phyloP scores from a whole-genome alignment of 2,888 invertebrate genomes.

The Megaustenia siamemsis region DNA sequence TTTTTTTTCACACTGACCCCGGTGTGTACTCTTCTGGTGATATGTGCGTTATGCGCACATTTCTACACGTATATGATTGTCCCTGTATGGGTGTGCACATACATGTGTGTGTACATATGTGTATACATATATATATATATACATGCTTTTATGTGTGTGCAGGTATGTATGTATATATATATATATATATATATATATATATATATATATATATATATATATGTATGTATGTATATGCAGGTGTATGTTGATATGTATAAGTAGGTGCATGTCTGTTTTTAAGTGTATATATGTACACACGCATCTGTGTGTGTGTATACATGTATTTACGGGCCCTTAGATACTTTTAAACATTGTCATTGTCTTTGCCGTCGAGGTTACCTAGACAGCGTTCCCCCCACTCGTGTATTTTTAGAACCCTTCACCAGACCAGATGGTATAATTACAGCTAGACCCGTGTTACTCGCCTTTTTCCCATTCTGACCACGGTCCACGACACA shows the following conservation, averaged over 20 bases:
- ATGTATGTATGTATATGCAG: conserved; percentile 25
- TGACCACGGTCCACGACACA: too few relatives aligned
- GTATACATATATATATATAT: background rate
- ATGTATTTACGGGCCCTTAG: background rate
- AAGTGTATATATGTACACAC: conserved; percentile 25
- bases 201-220: conserved; percentile 21
- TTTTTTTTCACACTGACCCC: too few relatives aligned
- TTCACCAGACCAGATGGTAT: too few relatives aligned
- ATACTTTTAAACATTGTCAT: too few relatives aligned
- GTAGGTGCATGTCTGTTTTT: conserved; percentile 6
- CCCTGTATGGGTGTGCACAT: background rate
- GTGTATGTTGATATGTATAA: conserved; percentile 22
- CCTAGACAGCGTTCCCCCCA: too few relatives aligned
- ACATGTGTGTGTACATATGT: background rate
- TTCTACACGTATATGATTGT: background rate
- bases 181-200: conserved; percentile 3
- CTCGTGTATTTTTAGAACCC: too few relatives aligned
- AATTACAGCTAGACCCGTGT: too few relatives aligned
- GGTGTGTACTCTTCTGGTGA: too few relatives aligned
- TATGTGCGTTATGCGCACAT: too few relatives aligned
- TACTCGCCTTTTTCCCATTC: too few relatives aligned
- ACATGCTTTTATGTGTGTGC: background rate
- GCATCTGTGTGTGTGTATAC: conserved; percentile 15
- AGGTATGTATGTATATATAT: background rate
- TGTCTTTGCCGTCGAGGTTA: too few relatives aligned